Conservation (phyloP, 2,797 vertebrate species). For the Mormyrus hasselquistii region DNA sequence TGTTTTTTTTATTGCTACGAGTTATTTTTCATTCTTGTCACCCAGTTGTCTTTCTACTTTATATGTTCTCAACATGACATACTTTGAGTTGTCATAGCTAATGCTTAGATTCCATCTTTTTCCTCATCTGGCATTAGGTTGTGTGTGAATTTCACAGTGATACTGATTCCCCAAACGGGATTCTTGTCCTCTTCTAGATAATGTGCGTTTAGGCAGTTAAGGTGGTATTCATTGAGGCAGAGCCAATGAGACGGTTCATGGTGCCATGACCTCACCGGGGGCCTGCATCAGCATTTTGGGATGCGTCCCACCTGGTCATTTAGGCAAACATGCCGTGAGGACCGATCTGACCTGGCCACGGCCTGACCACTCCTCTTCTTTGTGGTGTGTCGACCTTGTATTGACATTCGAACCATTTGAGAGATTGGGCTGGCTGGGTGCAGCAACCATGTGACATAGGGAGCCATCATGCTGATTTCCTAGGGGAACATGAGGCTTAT, state of each 20-base stretch:
- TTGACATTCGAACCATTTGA: not conserved
- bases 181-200: not conserved
- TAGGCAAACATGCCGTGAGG: not conserved
- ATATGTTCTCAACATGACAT: not conserved
- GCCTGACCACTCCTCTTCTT: not conserved
- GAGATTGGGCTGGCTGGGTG: not conserved
- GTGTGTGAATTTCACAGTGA: not conserved
- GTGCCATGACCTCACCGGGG: not conserved
- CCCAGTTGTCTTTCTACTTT: not conserved
- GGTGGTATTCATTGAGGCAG: not conserved
- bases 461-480: not conserved
- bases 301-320: not conserved
- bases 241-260: not conserved
- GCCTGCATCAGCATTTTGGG: not conserved
- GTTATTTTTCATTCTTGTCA: not conserved
- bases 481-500: not conserved
- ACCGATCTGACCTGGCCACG: not conserved
- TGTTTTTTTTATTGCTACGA: not conserved
- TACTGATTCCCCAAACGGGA: not conserved
- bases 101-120: not conserved
- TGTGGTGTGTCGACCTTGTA: not conserved
- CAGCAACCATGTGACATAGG: not conserved
- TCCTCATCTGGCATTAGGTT: not conserved
- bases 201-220: not conserved
- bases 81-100: not conserved